Percentiles rank a stretch among this genome's conserved stretches.
Conservation (phyloP, 2,797 vertebrate species). For the Peromyscus eremicus region DNA sequence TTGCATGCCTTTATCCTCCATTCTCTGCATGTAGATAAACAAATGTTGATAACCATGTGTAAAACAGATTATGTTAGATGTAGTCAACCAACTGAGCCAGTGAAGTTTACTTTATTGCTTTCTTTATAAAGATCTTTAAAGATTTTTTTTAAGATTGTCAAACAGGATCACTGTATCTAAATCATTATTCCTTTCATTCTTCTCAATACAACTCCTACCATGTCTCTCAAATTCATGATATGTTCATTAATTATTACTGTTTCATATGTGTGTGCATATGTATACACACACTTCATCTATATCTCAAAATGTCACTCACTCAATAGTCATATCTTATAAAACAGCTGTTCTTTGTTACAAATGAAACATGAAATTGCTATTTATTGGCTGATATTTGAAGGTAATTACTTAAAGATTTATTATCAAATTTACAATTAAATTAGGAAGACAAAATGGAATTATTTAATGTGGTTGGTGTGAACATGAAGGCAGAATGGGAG, state of each 20-base stretch:
- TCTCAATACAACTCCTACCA: not conserved
- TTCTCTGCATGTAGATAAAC: not conserved
- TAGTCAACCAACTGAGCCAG: not conserved
- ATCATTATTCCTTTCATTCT: not conserved
- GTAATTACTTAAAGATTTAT: conserved; percentile 53
- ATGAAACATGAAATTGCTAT: conserved; percentile 57
- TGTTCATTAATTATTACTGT: not conserved
- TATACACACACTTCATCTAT: not conserved
- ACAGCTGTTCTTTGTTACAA: conserved; percentile 21
- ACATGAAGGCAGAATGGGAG: not conserved
- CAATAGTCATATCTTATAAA: conserved; percentile 20
- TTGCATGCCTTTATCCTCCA: not conserved
- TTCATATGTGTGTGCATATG: not conserved
- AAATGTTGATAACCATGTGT: not conserved
- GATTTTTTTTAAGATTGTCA: not conserved
- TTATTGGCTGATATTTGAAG: conserved; percentile 20
- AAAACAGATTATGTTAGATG: not conserved
- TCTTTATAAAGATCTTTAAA: not conserved
- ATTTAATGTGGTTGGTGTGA: not conserved
- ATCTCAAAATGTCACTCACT: conserved; percentile 39
- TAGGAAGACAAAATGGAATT: not conserved
- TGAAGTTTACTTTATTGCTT: conserved; percentile 40
- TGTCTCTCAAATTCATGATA: not conserved
- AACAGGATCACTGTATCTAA: not conserved
- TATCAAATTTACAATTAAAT: conserved; percentile 55